A percentile compares a stretch with the other conserved stretches of the same genome.
Conservation (phyloP, 2,113 vertebrate species). For the Rana temporaria region DNA sequence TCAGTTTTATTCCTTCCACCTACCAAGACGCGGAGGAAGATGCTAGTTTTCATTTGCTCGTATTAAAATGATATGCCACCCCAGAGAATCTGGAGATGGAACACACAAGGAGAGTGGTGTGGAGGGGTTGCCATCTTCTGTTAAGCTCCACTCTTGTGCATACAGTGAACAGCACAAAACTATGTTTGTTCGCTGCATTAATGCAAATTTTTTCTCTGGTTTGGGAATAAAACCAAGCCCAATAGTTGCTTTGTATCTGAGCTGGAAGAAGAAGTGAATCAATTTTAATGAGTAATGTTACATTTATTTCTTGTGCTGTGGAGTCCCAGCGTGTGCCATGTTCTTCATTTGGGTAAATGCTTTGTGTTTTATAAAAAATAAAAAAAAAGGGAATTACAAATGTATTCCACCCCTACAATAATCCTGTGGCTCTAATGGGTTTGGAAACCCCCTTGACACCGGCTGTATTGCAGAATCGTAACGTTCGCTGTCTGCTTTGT, state of each 20-base stretch:
- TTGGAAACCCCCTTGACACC: not conserved
- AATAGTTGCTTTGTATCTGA: slow-evolving; percentile 67
- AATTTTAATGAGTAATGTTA: slow-evolving; percentile 72
- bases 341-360: slow-evolving; percentile 66
- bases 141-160: slow-evolving; percentile 37
- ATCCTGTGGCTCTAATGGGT: slow-evolving; percentile 26
- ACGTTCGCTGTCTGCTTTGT: too few relatives aligned
- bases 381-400: slow-evolving; percentile 61
- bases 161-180: slow-evolving; percentile 58
- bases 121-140: slow-evolving; percentile 9
- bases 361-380: slow-evolving; percentile 64
- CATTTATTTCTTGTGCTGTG: slow-evolving; percentile 61
- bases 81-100: not conserved
- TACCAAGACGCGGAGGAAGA: not conserved
- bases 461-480: too few relatives aligned
- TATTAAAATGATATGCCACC: slow-evolving; percentile 26
- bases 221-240: slow-evolving; percentile 63
- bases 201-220: slow-evolving; percentile 61
- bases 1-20: not conserved
- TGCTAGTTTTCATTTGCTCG: slow-evolving; percentile 11
- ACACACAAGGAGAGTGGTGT: slow-evolving; percentile 36
- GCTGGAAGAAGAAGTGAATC: slow-evolving; percentile 70
- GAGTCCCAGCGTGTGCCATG: slow-evolving; percentile 61
- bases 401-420: slow-evolving; percentile 58
- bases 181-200: slow-evolving; percentile 60